Evolutionary conservation across 2,888 invertebrate species (phyloP), one percentile per base, ranked within the genome.

Genomic region (Steromphala cineraria): DNA sequence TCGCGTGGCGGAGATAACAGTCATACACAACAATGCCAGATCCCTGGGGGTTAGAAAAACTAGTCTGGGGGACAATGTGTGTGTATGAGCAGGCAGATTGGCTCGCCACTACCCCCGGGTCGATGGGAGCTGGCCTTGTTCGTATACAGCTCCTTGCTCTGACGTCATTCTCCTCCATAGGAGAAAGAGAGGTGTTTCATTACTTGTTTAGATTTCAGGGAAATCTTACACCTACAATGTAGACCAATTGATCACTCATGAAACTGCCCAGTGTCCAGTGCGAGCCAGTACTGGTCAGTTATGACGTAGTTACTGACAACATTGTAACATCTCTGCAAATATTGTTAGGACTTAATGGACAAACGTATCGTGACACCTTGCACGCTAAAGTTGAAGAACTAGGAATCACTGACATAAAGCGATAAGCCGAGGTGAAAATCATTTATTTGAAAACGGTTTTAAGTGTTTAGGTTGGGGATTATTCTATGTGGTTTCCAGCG

Each of bases 381-480:
- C 62, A 62, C 28, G 62, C 28, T 28, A 62, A 62, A 62, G 62
- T 21, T 62, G 62, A 28, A 62, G 28, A 28, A 13, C 24, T 24
- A 24, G 62, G 62, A 62, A 28, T 62, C 62, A 62, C 28, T 28
- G 28, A 24, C 24, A 13, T 28, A 62, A 62, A 62, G 62, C 24
- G 28, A 62, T 24, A 28, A 62, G 24, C 24, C 28, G 36, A 71
- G 71, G 71, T 71, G 71, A 71, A 71, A 71, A 71, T 19, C 36
- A 71, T 13, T 8, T 71, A 36, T 71, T 71, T 71, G 71, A 36
- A 36, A 36, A 36, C 36, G 71, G 71, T 71, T 71, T 71, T 71
- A 36, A 17, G 40, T 71, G 71, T 71, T 71, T 15, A 71, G 31
- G 36, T 17, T 13, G 36, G 17, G 71, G 71, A 10, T 31, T 36